phyloP scores from a whole-genome alignment of 2,888 invertebrate genomes.

The Drosophila melanosoma region DNA sequence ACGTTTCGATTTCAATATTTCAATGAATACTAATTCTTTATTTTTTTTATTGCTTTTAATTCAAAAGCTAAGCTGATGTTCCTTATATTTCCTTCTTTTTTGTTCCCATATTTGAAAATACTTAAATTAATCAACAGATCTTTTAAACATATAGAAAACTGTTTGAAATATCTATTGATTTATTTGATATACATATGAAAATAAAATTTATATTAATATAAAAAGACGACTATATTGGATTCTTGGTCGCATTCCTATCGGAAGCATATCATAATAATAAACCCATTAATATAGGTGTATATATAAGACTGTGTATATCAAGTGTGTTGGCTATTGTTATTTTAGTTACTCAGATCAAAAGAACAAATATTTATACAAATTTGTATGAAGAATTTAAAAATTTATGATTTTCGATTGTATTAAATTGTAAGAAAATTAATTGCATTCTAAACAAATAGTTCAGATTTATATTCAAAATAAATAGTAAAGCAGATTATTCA shows the following conservation, averaged over 20 bases:
- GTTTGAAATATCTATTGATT: neutral
- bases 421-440: neutral
- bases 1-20: neutral
- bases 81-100: neutral
- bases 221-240: neutral
- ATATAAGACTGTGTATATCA: neutral
- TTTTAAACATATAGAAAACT: neutral
- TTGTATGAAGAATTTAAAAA: neutral
- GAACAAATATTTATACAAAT: neutral
- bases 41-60: too few species aligned
- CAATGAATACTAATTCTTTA: too few species aligned
- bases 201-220: too few species aligned
- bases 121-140: neutral
- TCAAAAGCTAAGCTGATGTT: too few species aligned
- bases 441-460: neutral
- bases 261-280: neutral
- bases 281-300: neutral
- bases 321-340: neutral
- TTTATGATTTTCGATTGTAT: neutral
- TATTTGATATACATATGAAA: neutral
- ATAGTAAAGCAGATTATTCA: neutral
- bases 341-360: neutral
- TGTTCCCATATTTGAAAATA: neutral
- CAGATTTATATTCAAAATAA: neutral
- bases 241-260: neutral